Percentiles rank a stretch among this genome's conserved stretches.
Conservation (phyloP, 1,140 invertebrate species). For the Spodoptera litura region DNA sequence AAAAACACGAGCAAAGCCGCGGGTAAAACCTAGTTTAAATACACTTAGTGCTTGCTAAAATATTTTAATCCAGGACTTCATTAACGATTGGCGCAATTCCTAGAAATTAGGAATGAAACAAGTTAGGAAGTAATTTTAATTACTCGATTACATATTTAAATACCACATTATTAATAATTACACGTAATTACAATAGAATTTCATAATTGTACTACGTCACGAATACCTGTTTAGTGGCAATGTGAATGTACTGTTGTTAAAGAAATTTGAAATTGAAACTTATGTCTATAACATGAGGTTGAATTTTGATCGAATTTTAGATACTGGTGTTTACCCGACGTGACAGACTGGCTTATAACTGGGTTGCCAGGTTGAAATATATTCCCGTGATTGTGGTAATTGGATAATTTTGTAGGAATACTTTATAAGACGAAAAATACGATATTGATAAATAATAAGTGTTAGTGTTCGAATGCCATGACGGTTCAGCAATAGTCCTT, state of each 20-base stretch:
- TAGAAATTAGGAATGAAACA: too few relatives aligned
- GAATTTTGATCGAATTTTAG: background rate
- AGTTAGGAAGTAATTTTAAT: too few relatives aligned
- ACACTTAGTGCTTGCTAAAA: too few relatives aligned
- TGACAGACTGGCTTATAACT: background rate
- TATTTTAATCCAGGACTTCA: too few relatives aligned
- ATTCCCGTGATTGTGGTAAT: background rate
- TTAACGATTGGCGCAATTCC: too few relatives aligned
- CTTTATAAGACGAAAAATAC: background rate
- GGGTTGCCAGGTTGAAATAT: background rate
- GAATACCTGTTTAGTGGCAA: conserved; percentile 1
- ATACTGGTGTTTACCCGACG: background rate
- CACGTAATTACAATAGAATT: background rate
- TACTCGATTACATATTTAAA: too few relatives aligned
- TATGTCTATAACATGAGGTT: background rate
- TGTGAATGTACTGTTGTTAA: background rate
- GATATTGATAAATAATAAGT: too few relatives aligned
- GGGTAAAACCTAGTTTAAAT: too few relatives aligned
- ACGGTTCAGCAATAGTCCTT: too few relatives aligned
- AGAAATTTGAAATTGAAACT: background rate
- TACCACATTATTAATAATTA: too few relatives aligned
- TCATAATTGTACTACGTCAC: background rate
- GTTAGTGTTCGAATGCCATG: too few relatives aligned
- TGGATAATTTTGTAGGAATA: background rate
- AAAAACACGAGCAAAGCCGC: too few relatives aligned